Evolutionary conservation across 1,140 invertebrate species (phyloP), one percentile per base, ranked within the genome.

Genomic region (Brachionus asplanchnoidis): DNA sequence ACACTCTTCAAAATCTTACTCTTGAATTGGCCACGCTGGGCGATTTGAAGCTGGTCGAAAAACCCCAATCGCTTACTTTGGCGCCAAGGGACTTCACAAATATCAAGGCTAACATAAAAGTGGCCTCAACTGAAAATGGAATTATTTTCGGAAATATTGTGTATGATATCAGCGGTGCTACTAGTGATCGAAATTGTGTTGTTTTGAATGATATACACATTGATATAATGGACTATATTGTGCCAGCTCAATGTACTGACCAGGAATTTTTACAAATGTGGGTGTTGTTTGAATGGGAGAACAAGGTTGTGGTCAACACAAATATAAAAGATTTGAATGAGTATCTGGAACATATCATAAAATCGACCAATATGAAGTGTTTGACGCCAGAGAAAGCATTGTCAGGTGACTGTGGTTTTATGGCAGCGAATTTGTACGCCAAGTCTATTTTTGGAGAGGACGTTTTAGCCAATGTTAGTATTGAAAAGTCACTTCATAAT

Each of bases 241-340:
- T 98, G 46, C 97, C 98, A n/a, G 96, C 96, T 2, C 53, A 56
- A 50, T 99, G 97, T 89, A 96, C 93, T 36, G 97, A 99, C 89
- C 93, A 93, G 0, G 97, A 99, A 90, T 99, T 99, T 91, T 90
- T 97, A 14, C 93, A 95, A 90, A 99, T 99, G 97, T 99, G 98
- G 98, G 95, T 96, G 1, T 97, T 98, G 91, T 99, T 99, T 91
- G 98, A 99, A 90, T 99, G 98, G 98, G 98, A 99, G 91, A 99
- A 99, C 91, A 99, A 99, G 92, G 95, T 93, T 85, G 73, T 96
- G 0, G 97, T 99, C 0, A 96, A 96, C 88, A 99, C 98, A 1
- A 95, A 94, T 65, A 93, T 99, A 84, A 94, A 94, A 0, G 96
- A 98, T 89, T 91, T 99, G 23, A 92, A 95, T 85, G 95, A 96